Evolutionary conservation across 2,797 vertebrate species (phyloP).

Genomic region (Aythya fuligula): DNA sequence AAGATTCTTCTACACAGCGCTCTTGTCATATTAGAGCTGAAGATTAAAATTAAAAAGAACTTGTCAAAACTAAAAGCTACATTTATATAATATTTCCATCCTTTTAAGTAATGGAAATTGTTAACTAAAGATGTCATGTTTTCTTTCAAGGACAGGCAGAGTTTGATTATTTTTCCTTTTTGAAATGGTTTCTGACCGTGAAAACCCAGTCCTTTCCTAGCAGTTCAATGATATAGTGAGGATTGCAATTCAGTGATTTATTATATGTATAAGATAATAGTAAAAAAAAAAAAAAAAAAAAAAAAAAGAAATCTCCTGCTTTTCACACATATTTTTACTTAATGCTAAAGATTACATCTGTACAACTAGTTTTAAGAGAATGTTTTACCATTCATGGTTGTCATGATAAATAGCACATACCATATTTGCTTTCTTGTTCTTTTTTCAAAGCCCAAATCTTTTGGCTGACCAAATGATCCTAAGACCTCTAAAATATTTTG

Average conservation of each 20-base stretch:
- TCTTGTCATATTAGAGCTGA: background rate
- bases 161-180: background rate
- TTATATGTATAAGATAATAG: background rate
- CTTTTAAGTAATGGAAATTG: background rate
- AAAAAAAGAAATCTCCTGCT: background rate
- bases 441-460: slow-evolving; percentile 41
- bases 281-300: background rate
- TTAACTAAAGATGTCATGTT: background rate
- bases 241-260: background rate
- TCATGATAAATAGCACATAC: background rate
- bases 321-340: background rate
- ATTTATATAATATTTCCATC: background rate
- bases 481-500: slow-evolving; percentile 54
- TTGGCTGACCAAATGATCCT: slow-evolving; percentile 47
- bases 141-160: background rate
- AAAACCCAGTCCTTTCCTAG: background rate
- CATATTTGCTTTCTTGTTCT: background rate
- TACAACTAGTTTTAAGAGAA: background rate
- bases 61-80: background rate
- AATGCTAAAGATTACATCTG: background rate
- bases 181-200: background rate
- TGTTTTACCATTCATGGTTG: background rate
- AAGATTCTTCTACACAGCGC: background rate
- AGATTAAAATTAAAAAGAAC: background rate
- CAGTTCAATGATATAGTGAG: background rate